Base-by-base conservation (phyloP, 2,797 vertebrate species). In the Linurgus olivaceus region DNA sequence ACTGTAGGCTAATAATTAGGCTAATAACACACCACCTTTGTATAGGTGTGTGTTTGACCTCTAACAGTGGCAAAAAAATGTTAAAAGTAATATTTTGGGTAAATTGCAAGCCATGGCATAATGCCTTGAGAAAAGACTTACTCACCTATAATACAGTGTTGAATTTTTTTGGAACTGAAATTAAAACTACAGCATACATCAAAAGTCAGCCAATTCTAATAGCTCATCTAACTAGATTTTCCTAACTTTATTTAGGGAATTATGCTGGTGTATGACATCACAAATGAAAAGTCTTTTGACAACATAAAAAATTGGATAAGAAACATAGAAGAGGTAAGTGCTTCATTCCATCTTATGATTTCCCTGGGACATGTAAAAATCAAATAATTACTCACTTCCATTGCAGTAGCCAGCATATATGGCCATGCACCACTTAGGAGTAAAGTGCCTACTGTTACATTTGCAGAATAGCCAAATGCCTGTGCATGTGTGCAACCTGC, bases 241-340 rank as follows among this genome's bases (percentile, higher is more conserved):
- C 54, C 74, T 81, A 9, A 54, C 29, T 90, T 76, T 94, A 29
- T 97, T 67, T 92, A 99, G 99, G 99, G 99, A 79, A 99, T 99
- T 91, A 99, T 99, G 99, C 96, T 99, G 97, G 99, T 99, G 37
- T 99, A 99, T 95, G 99, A 99, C 96, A 99, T 99, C 97, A 99
- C 99, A 97, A 99, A 99, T 73, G 99, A 99, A 91, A 99, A 99
- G 95, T 99, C 99, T 51, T 99, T 99, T 97, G 99, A 99, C 96
- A 99, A 99, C 97, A 99, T 99, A 88, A 99, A 99, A 97, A 99
- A 99, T 97, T 99, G 99, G 99, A 99, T 99, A 95, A 98, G 99
- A 96, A 99, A 99, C 97, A 99, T 99, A 91, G 99, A 99, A 97
- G 99, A 99, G 99, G 99, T 99, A 96, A 97, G 97, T 96, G 67